Evolutionary conservation across 2,113 vertebrate species (phyloP).

Genomic region (Cottus gobio): DNA sequence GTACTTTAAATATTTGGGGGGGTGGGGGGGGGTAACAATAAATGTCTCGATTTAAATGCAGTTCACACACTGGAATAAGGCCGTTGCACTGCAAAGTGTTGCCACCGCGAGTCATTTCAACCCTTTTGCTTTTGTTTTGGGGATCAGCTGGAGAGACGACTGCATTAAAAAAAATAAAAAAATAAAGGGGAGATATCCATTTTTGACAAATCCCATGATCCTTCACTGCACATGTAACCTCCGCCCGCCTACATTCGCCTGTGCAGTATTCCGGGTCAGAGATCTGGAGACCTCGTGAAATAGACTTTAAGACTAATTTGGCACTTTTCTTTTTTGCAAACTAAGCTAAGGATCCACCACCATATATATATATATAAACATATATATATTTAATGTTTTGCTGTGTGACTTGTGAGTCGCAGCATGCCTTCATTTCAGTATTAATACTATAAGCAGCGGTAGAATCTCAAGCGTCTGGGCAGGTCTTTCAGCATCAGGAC

Average conservation of each 20-base stretch:
- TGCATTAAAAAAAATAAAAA: conserved; percentile 18
- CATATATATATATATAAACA: conserved; percentile 29
- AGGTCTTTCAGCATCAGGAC: conserved; percentile 30
- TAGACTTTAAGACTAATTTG: conserved; percentile 74
- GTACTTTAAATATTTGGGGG: conserved; percentile 40
- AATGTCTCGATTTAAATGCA: not conserved
- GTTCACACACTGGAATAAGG: conserved; percentile 35
- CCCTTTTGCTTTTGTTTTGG: not conserved
- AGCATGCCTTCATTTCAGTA: conserved; percentile 87
- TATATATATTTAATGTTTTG: conserved; percentile 25
- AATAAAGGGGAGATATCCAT: conserved; percentile 10
- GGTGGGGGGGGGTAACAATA: not conserved
- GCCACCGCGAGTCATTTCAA: conserved; percentile 49
- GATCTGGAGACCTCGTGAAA: conserved; percentile 36
- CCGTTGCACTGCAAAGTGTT: conserved; percentile 51
- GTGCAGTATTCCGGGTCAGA: conserved; percentile 59
- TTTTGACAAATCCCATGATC: conserved; percentile 63
- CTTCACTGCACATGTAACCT: conserved; percentile 47
- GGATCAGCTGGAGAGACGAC: conserved; percentile 47
- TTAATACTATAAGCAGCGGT: conserved; percentile 79
- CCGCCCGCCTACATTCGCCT: conserved; percentile 45
- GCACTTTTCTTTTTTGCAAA: conserved; percentile 62
- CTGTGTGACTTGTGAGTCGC: conserved; percentile 70
- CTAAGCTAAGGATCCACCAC: conserved; percentile 33
- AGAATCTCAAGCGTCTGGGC: conserved; percentile 65